Evolutionary conservation across 64 coral and sea anemone genomes (phyloP), one percentile per base, ranked within the genome.

Genomic region (Stichodactyla helianthus): DNA sequence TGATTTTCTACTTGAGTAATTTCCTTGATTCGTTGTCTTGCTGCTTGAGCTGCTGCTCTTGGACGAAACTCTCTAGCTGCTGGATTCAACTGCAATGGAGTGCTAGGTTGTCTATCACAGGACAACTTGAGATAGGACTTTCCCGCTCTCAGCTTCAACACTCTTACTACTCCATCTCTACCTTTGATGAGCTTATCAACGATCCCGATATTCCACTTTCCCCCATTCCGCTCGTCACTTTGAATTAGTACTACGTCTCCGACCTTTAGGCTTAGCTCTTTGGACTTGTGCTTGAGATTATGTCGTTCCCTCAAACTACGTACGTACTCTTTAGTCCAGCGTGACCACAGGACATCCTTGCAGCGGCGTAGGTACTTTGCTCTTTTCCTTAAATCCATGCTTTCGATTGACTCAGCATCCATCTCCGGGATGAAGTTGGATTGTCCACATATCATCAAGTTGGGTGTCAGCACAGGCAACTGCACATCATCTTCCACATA

Each of bases 111-210:
- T 4, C 85, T 78, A 67, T 88, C 87, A 53, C 77, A 88, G 2
- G 77, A 81, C 55, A 87, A 52, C 70, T 87, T 67, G 65, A 87
- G 4, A 25, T 79, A 56, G 7, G 86, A 87, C 51, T 59, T 77
- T 0, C 86, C 71, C 20, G 86, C 86, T n/a, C 86, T 71, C 26
- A 87, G 77, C 52, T 55, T 57, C 27, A 26, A 67, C 11, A n/a
- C 82, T 84, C 55, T 60, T 22, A 84, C 54, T 7, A 61, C 59
- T 60, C 82, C 54, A 31, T 84, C 82, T 57, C 82, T 57, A 6
- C 82, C 82, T 23, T 54, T 31, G 54, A 84, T 59, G 16, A 59
- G 82, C 15, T 59, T 84, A 7, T 26, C 44, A 5, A 84, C 82
- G 19, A 84, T 61, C 7, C 82, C 82, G n/a, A n/a, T n/a, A n/a